Conservation (phyloP, 2,113 vertebrate species). For the Empidonax traillii region DNA sequence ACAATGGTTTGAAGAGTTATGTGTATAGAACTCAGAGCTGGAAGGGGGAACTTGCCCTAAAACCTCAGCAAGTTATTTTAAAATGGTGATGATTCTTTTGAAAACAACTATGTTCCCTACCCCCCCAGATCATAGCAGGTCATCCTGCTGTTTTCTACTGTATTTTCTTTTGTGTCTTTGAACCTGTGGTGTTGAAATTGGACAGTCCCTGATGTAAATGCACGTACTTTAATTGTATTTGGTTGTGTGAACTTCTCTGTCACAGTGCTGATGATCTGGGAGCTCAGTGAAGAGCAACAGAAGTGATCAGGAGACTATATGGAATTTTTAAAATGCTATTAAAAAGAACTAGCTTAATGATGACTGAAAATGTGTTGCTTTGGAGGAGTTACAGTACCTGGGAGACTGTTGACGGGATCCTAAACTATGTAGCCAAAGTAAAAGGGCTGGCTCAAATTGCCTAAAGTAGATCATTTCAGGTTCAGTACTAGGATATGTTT, state of each 20-base stretch:
- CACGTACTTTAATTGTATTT: neutral
- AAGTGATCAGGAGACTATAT: neutral
- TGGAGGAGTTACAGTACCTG: neutral
- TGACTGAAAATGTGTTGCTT: neutral
- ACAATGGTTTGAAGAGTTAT: neutral
- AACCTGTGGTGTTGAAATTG: neutral
- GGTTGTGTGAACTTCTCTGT: neutral
- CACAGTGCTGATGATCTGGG: neutral
- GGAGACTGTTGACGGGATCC: neutral
- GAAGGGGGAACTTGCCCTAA: neutral
- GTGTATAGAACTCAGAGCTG: neutral
- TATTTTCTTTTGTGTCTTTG: neutral
- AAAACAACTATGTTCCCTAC: neutral
- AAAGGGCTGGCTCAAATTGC: neutral
- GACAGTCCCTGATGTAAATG: neutral
- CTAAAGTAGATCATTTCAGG: neutral
- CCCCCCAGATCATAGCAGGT: neutral
- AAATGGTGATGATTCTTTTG: neutral
- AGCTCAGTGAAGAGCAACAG: slow-evolving; percentile 1
- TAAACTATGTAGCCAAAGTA: neutral
- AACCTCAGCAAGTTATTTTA: neutral
- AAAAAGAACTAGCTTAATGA: neutral
- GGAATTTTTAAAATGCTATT: neutral
- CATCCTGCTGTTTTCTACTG: neutral
- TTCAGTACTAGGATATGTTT: neutral